Base-by-base conservation (phyloP, 2,888 invertebrate genomes). In the Diaphora mendica region DNA sequence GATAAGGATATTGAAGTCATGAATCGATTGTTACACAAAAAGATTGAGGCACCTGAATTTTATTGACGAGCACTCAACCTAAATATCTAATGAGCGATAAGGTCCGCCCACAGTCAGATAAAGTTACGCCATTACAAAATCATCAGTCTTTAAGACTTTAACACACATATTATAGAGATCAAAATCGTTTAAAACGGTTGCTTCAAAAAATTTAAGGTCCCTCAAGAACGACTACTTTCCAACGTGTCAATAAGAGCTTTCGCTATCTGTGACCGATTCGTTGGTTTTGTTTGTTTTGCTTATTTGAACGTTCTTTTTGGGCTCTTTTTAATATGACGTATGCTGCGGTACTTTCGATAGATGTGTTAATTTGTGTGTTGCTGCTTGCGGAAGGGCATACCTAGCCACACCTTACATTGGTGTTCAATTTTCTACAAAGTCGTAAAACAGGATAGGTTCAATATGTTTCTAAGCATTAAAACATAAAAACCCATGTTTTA, bases 191-290 rank as follows among this genome's bases (percentile, higher is more conserved):
- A 72, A 2, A 55, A 20, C 67, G 76, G 65, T 44, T 65, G 68
- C 68, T 79, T 82, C 79, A 80, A 87, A 82, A 86, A 85, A 85
- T 83, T 81, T 84, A 85, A 82, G 83, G 82, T 83, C 79, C 81
- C 79, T 78, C 77, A 87, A 84, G 85, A 86, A 84, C 86, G 88
- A 87, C 90, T 90, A 94, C 95, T 95, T 95, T 95, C 95, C 91
- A 95, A 92, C 93, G 90, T 93, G 94, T 95, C 94, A 94, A 95
- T 93, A 94, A 89, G 90, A 93, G 94, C 95, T 95, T 95, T 95
- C 95, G 95, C 95, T 95, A 93, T 95, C 94, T 91, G 90, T 93
- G 93, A 91, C 93, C 92, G 91, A 90, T 90, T 89, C 89, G 85
- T 77, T 84, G 83, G 89, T 89, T 91, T 90, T 93, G 89, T 94